Conservation (phyloP, 2,113 vertebrate genomes). For the Marcusenius ussheri region DNA sequence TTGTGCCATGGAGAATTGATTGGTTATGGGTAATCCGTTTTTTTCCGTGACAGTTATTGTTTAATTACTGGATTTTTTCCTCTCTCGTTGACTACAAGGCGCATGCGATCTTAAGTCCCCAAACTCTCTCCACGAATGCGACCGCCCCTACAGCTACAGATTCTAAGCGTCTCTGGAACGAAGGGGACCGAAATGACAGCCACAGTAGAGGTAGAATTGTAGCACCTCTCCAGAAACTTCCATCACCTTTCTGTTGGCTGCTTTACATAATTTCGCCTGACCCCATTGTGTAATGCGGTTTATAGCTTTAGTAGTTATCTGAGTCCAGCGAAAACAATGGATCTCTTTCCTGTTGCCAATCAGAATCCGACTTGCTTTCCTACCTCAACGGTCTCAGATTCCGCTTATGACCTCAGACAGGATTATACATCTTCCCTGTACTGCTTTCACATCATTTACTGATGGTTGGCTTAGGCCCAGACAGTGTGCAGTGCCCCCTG, state of each 20-base stretch:
- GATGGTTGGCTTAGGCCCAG: neutral
- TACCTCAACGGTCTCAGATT: neutral
- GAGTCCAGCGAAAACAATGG: too few species aligned
- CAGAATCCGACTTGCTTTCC: neutral
- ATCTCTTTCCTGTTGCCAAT: neutral
- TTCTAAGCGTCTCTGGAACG: neutral
- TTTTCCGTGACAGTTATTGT: neutral
- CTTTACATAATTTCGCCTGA: neutral
- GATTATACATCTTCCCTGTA: neutral
- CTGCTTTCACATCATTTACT: neutral
- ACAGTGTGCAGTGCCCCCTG: neutral
- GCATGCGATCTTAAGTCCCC: neutral
- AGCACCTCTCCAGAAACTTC: neutral
- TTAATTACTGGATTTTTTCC: neutral
- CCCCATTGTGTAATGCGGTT: neutral
- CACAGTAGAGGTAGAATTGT: too few species aligned
- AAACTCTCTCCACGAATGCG: too few species aligned
- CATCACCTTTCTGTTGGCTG: neutral
- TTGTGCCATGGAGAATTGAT: neutral
- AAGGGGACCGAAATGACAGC: neutral
- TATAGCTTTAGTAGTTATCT: neutral
- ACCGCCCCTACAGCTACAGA: neutral
- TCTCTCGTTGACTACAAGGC: neutral
- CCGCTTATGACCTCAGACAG: neutral
- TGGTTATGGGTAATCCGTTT: conserved; percentile 5